Conservation (phyloP, 2,113 vertebrate genomes). For the Tragelaphus strepsiceros region DNA sequence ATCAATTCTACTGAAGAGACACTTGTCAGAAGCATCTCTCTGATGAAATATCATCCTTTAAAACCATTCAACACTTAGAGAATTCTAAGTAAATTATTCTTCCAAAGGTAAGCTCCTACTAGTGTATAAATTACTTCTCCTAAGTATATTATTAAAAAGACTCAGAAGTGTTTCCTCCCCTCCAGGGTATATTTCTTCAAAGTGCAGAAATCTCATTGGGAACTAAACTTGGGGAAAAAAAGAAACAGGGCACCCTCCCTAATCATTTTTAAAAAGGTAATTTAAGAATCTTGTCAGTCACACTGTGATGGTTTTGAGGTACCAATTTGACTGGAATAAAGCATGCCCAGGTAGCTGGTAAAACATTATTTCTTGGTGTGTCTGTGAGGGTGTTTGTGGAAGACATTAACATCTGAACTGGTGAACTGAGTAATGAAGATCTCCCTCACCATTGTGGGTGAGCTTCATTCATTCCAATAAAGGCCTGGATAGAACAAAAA, state of each 20-base stretch:
- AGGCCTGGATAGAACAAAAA: neutral
- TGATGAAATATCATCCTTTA: neutral
- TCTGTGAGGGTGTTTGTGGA: neutral
- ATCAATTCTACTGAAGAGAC: neutral
- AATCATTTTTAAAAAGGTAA: neutral
- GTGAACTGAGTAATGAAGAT: neutral
- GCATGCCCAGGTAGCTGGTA: neutral
- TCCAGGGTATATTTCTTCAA: neutral
- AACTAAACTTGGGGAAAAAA: neutral
- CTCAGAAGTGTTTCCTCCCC: neutral
- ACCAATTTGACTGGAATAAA: neutral
- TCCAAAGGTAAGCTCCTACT: neutral
- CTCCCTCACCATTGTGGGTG: neutral
- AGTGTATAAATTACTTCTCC: conserved; percentile 21
- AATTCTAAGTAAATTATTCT: conserved; percentile 45
- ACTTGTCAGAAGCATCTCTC: conserved; percentile 20
- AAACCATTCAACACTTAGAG: neutral
- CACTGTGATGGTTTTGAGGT: neutral
- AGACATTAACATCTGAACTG: neutral
- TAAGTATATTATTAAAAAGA: conserved; percentile 10
- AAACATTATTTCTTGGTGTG: neutral
- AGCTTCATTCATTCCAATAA: neutral
- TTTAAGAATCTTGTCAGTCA: neutral
- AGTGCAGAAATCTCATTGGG: neutral
- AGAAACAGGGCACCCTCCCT: neutral